Evolutionary conservation across 2,797 vertebrate species (phyloP).

Genomic region (Uromys caudimaculatus): DNA sequence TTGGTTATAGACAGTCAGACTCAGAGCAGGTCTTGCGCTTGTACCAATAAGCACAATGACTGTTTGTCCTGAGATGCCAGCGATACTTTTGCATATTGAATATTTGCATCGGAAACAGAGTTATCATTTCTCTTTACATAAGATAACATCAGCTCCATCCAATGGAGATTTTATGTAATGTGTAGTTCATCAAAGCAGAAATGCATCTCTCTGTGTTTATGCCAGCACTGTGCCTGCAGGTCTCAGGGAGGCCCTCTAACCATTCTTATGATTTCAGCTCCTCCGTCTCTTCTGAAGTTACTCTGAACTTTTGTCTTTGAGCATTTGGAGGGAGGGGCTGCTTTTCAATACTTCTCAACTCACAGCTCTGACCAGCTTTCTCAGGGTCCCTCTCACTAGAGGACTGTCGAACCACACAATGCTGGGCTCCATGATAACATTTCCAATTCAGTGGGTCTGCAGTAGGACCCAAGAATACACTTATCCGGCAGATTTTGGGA

Average conservation of each 20-base stretch:
- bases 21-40: not conserved
- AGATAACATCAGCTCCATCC: not conserved
- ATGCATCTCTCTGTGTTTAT: not conserved
- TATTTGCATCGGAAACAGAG: slow-evolving; percentile 32
- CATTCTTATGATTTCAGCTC: not conserved
- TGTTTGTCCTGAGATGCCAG: not conserved
- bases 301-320: not conserved
- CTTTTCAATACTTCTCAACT: not conserved
- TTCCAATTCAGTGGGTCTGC: not conserved
- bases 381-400: not conserved
- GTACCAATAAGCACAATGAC: not conserved
- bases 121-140: not conserved
- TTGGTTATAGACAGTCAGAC: not conserved
- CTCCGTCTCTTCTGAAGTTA: not conserved
- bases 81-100: not conserved
- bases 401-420: not conserved
- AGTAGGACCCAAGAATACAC: not conserved
- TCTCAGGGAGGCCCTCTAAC: not conserved
- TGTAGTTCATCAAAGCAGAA: not conserved
- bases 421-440: too few species aligned
- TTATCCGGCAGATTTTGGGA: not conserved
- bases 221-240: not conserved
- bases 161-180: not conserved
- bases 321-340: not conserved
- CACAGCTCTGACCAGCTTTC: not conserved